phyloP scores from a whole-genome alignment of 2,888 invertebrate genomes.

The Dichetophora obliterata region DNA sequence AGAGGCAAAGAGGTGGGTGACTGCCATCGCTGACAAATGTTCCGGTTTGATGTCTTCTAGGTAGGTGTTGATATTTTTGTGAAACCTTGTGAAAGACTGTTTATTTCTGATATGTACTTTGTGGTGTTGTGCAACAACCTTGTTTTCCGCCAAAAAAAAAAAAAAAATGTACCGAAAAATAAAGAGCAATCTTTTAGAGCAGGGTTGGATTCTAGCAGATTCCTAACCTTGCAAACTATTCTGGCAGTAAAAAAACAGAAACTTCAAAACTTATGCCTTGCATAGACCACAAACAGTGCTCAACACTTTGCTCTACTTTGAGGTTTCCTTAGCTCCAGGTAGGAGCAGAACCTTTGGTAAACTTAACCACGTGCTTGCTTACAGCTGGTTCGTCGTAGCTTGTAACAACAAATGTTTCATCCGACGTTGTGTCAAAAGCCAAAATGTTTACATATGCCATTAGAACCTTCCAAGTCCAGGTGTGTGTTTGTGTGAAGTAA shows the following conservation, averaged over 20 bases:
- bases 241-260: neutral
- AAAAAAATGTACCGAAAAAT: neutral
- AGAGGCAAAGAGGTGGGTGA: neutral
- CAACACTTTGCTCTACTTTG: neutral
- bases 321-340: neutral
- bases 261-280: neutral
- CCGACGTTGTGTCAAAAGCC: constrained; percentile 44
- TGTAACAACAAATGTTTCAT: constrained; percentile 29
- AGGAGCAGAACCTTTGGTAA: neutral
- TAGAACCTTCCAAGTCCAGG: constrained; percentile 33
- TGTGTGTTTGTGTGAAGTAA: neutral
- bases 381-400: neutral
- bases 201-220: neutral
- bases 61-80: constrained; percentile 41
- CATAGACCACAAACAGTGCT: neutral
- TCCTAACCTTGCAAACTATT: neutral
- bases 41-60: constrained; percentile 36
- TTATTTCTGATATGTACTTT: neutral
- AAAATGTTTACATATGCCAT: constrained; percentile 48
- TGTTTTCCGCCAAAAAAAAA: neutral
- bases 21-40: constrained; percentile 36
- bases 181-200: no score
- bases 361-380: no score
- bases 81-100: constrained; percentile 37
- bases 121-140: neutral